These are phyloP conservation scores for Lamellibrachia luymesi DNA, from an alignment of 1,140 invertebrate genomes.

Conservation along the genomic window DNA sequence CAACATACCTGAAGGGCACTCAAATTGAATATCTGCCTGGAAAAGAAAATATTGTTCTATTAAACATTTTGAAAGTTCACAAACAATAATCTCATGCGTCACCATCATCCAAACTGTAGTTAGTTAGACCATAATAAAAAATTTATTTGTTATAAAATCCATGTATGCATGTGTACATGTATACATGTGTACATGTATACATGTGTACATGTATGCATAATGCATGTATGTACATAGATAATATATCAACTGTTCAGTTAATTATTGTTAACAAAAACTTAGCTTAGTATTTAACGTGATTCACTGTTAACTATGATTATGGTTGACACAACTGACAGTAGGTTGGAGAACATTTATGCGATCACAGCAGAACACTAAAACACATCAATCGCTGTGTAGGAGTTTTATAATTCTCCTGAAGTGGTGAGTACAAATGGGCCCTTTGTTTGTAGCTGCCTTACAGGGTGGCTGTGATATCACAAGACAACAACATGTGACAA, in stretches of 20 bases:
- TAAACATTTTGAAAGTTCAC: not conserved
- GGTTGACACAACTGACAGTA: not conserved
- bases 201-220: no score
- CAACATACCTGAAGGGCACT: not conserved
- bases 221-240: not conserved
- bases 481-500: not conserved
- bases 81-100: not conserved
- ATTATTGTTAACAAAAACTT: not conserved
- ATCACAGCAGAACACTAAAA: not conserved
- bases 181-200: no score
- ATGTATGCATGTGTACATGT: no score
- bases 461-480: not conserved
- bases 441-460: not conserved
- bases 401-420: not conserved
- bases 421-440: not conserved
- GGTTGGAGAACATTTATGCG: not conserved
- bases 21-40: not conserved
- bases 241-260: not conserved
- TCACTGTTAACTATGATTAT: not conserved
- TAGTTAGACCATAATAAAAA: not conserved
- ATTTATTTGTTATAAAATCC: no score
- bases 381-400: not conserved
- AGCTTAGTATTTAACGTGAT: not conserved
- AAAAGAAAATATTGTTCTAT: not conserved
- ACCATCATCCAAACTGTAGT: not conserved